Evolutionary conservation across 2,888 invertebrate genomes (phyloP), one percentile per base, ranked within the genome.

Genomic region (Ferdinandea cuprea): DNA sequence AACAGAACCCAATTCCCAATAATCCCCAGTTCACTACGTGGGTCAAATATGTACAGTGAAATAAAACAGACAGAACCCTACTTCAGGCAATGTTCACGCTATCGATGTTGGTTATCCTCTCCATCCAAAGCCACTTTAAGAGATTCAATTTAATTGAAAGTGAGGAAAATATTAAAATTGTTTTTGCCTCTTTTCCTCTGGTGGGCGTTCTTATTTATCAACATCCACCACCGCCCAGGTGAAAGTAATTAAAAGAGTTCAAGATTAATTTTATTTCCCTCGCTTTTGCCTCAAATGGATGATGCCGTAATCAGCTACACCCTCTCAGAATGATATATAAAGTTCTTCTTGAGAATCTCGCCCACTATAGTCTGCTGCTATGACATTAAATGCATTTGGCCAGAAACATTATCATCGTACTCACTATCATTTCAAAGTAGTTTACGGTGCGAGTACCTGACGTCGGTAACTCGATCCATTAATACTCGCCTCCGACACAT

Each of bases 161-260:
- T n/a, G n/a, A 65, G 42, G 21, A 65, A 37, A 28, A 28, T 7
- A 73, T 68, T 42, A 59, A 68, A 80, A 80, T 68, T 32, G 19
- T 73, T 66, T 52, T 59, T 58, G 46, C 50, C 42, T 9, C 40
- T 50, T 50, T 56, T n/a, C 9, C 15, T 35, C 15, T 19, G 21
- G 28, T 28, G 25, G 44, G 59, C 30, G 46, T 54, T 54, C 17
- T 56, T 80, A 52, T 52, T 80, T 58, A 69, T 69, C 40, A 25
- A 35, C 72, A 46, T 15, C 35, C 32, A 9, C 11, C 9, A 48
- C 19, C 13, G 35, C 50, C n/a, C 25, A 63, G 63, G 63, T 50
- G 69, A 72, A 40, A 54, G 66, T 72, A 81, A 81, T 77, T 81
- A 71, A 61, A 71, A 81, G 72, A 72, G 71, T 77, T 77, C 48